These are phyloP conservation scores for Rhyacophila evoluta DNA, from an alignment of 2,888 invertebrate species.

Conservation along the genomic window DNA sequence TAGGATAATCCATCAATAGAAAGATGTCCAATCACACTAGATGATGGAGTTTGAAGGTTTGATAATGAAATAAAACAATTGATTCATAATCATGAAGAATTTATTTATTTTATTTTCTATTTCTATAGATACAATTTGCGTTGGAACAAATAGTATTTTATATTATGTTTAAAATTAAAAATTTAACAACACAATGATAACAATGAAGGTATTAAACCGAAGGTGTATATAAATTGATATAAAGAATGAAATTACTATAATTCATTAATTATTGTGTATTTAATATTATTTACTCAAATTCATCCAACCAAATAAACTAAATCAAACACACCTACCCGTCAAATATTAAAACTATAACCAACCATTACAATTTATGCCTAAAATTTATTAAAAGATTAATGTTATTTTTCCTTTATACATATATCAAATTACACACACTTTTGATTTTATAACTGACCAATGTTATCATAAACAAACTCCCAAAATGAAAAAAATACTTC, in stretches of 20 bases:
- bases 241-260: no score
- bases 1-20: no score
- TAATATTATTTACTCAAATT: no score
- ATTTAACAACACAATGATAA: background rate
- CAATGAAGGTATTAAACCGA: background rate
- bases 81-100: background rate
- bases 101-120: background rate
- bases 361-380: no score
- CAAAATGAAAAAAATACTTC: background rate
- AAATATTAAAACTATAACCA: no score
- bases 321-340: no score
- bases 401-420: no score
- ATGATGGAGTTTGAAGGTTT: no score
- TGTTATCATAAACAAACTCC: background rate
- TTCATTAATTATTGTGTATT: no score
- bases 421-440: background rate
- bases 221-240: background rate
- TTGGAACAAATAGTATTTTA: background rate
- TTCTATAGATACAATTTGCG: constrained; percentile 14
- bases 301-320: no score
- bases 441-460: background rate
- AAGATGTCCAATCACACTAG: no score
- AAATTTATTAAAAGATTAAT: no score
- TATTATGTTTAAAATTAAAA: constrained; percentile 20
- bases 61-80: background rate